A percentile compares a stretch with the other conserved stretches of the same genome.
phyloP scores from a whole-genome alignment of 2,888 invertebrate species.

The Ceriagrion tenellum region DNA sequence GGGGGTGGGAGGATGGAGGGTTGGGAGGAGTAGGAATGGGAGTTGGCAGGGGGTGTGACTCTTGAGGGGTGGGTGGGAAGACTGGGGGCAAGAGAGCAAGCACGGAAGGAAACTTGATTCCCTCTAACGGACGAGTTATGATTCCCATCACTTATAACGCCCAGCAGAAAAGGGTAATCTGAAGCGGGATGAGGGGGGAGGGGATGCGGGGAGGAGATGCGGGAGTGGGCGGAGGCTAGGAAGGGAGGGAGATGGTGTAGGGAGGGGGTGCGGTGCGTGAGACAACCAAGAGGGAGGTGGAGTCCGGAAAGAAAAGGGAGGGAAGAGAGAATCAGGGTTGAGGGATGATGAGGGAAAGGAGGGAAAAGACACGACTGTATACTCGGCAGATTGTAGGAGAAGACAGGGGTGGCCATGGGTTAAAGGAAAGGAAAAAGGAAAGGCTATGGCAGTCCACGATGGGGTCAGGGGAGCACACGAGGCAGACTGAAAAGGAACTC shows the following conservation, averaged over 20 bases:
- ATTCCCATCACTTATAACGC: constrained; percentile 32
- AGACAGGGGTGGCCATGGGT: not conserved
- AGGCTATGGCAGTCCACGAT: too few relatives aligned
- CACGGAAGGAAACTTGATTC: constrained; percentile 29
- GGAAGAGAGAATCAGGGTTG: not conserved
- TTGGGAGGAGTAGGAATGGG: not conserved
- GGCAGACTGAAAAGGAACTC: too few relatives aligned
- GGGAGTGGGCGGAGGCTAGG: not conserved
- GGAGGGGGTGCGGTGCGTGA: not conserved
- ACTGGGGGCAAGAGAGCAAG: not conserved
- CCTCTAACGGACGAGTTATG: constrained; percentile 32
- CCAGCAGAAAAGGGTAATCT: constrained; percentile 11
- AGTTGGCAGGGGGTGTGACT: not conserved
- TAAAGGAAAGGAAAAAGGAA: not conserved
- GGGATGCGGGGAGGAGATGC: not conserved
- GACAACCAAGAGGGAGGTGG: not conserved
- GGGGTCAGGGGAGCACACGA: too few relatives aligned
- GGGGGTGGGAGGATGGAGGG: not conserved
- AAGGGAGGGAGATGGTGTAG: not conserved
- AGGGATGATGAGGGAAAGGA: not conserved
- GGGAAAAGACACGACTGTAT: not conserved
- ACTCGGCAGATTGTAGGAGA: too few relatives aligned
- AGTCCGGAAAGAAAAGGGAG: not conserved
- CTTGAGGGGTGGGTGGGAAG: not conserved
- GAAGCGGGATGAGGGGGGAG: not conserved